These are phyloP conservation scores for Panzeria rudis DNA, from an alignment of 2,888 invertebrate species.

Conservation along the genomic window DNA sequence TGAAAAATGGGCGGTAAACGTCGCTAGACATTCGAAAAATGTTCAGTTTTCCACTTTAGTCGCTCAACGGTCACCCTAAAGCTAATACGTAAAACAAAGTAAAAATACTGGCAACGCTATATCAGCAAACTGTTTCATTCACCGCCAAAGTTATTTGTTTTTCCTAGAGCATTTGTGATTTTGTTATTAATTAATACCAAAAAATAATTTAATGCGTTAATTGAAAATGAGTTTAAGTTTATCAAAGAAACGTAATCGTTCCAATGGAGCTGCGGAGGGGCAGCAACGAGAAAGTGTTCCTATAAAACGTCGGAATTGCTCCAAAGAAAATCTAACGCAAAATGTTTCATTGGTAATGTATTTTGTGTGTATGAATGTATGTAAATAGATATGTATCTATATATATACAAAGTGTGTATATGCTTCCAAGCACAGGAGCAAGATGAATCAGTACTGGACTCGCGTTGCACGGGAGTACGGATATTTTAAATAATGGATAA, in stretches of 20 bases:
- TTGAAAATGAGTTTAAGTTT: constrained; percentile 63
- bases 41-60: too few relatives aligned
- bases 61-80: too few relatives aligned
- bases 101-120: constrained; percentile 4
- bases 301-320: constrained; percentile 37
- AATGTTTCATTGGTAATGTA: constrained; percentile 31
- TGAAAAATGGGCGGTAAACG: too few relatives aligned
- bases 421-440: too few relatives aligned
- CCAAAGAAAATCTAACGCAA: constrained; percentile 45
- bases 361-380: background rate
- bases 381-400: background rate
- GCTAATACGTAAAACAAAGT: too few relatives aligned
- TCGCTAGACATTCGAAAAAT: too few relatives aligned
- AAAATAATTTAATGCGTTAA: background rate
- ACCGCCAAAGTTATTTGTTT: constrained; percentile 45
- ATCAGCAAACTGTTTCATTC: background rate
- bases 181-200: background rate
- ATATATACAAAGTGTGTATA: background rate
- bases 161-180: background rate
- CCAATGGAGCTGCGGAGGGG: background rate
- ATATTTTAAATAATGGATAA: too few relatives aligned
- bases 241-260: constrained; percentile 40
- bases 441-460: too few relatives aligned
- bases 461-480: too few relatives aligned
- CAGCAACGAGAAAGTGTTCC: constrained; percentile 34